Evolutionary conservation across 2,888 invertebrate species (phyloP).

Genomic region (Drosophila paranaensis): DNA sequence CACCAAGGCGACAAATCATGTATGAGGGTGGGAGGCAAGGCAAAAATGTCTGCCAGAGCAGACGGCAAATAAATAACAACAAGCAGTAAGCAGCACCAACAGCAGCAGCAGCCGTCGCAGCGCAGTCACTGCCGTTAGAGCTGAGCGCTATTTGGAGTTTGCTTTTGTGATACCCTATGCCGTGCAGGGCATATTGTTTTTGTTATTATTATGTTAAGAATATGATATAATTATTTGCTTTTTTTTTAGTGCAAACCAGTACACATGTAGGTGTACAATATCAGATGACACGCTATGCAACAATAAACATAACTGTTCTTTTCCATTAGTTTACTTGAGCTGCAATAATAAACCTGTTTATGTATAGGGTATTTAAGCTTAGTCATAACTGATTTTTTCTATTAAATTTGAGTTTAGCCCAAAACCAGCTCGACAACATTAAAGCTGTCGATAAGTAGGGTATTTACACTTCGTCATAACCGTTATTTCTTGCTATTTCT

Average conservation of each 20-base stretch:
- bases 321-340: background rate
- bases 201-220: background rate
- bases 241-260: background rate
- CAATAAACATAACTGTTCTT: background rate
- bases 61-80: slow-evolving; percentile 41
- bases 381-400: too few species aligned
- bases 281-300: background rate
- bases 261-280: background rate
- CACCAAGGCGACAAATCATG: slow-evolving; percentile 51
- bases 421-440: background rate
- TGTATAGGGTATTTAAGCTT: background rate
- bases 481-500: slow-evolving; percentile 16
- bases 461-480: slow-evolving; percentile 6
- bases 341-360: background rate
- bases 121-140: slow-evolving; percentile 28
- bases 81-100: slow-evolving; percentile 3
- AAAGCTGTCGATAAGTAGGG: background rate
- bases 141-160: slow-evolving; percentile 46
- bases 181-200: too few species aligned
- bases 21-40: slow-evolving; percentile 38
- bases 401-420: background rate
- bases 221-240: background rate
- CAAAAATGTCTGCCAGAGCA: slow-evolving; percentile 43
- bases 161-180: slow-evolving; percentile 4
- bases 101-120: background rate